Conservation (phyloP, 2,888 invertebrate species). For the Cryptocheilus praepositus region DNA sequence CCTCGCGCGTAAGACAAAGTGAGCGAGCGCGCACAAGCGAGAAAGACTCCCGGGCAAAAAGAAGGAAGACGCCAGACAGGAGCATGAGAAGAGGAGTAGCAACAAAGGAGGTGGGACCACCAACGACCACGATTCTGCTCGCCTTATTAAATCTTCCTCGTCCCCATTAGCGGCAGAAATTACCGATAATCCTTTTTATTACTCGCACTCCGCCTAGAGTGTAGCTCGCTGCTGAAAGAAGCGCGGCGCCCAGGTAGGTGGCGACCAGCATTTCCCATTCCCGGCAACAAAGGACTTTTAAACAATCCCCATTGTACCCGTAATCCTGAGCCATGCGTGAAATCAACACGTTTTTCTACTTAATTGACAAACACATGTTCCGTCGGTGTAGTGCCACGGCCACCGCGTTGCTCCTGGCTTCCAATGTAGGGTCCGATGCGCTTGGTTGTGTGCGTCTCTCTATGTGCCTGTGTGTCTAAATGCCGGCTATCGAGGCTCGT, state of each 20-base stretch:
- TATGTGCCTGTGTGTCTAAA: no score
- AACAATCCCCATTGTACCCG: slow-evolving; percentile 56
- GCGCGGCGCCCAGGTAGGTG: slow-evolving; percentile 29
- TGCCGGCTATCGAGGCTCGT: no score
- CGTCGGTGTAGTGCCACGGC: background rate
- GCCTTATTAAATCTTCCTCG: slow-evolving; percentile 50
- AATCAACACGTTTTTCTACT: slow-evolving; percentile 62
- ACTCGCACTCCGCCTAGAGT: slow-evolving; percentile 33
- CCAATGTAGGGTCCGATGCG: background rate
- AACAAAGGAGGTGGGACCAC: slow-evolving; percentile 35
- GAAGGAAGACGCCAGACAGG: no score
- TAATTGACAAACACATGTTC: slow-evolving; percentile 55
- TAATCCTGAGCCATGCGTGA: slow-evolving; percentile 60
- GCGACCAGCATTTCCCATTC: slow-evolving; percentile 53
- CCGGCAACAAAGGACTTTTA: slow-evolving; percentile 58
- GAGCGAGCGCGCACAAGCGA: background rate
- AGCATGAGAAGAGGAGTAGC: slow-evolving; percentile 25
- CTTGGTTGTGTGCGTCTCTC: no score
- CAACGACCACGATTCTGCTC: slow-evolving; percentile 49
- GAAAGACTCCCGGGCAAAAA: background rate
- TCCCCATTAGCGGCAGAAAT: slow-evolving; percentile 32
- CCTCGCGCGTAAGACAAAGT: background rate
- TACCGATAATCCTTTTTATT: slow-evolving; percentile 42
- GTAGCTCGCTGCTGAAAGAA: slow-evolving; percentile 26
- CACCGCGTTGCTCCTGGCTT: background rate